These are phyloP conservation scores for Sarotherodon lohbergeri DNA, from an alignment of 2,113 vertebrate genomes.

Conservation along the genomic window DNA sequence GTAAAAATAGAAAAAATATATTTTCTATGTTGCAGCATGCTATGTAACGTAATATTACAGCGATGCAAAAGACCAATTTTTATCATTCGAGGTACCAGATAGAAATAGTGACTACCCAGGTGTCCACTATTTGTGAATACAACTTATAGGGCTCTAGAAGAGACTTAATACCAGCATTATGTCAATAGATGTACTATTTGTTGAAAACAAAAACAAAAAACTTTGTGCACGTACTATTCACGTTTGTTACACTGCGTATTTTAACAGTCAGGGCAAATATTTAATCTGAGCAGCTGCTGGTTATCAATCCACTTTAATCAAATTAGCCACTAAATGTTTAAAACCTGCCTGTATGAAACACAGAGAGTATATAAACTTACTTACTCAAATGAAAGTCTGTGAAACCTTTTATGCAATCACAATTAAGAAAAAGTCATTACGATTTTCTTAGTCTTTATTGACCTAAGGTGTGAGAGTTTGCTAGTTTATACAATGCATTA, in stretches of 20 bases:
- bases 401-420: background rate
- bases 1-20: background rate
- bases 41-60: background rate
- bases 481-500: background rate
- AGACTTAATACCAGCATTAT: background rate
- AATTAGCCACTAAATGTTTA: background rate
- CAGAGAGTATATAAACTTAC: background rate
- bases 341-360: background rate
- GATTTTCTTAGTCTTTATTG: background rate
- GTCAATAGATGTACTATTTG: background rate
- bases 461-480: background rate
- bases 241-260: background rate
- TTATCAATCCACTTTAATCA: background rate
- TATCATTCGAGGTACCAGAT: background rate
- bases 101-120: background rate
- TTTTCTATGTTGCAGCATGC: background rate
- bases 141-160: background rate
- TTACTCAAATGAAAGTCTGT: background rate
- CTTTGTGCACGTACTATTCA: background rate
- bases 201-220: background rate
- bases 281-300: background rate
- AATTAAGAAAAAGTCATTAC: background rate
- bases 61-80: background rate
- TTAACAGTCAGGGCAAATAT: background rate
- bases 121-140: background rate